Conservation (phyloP, 2,888 invertebrate genomes). For the Leptothorax acervorum region DNA sequence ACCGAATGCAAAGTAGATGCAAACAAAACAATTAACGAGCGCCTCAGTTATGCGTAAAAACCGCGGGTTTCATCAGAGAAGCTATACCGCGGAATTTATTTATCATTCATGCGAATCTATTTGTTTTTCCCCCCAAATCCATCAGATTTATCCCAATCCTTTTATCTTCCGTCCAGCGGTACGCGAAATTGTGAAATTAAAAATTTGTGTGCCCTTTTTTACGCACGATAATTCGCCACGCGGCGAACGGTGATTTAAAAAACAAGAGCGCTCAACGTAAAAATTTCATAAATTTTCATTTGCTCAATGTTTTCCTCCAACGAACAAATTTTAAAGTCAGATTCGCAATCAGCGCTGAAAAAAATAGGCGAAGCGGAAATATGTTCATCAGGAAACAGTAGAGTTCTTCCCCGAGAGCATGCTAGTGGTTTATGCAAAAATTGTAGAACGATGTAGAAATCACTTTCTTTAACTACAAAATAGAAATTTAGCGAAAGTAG, state of each 20-base stretch:
- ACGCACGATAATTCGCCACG: constrained; percentile 28
- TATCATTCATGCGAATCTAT: constrained; percentile 44
- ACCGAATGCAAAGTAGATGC: constrained; percentile 53
- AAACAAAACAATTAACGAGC: constrained; percentile 54
- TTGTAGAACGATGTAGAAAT: not conserved
- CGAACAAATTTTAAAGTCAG: constrained; percentile 47
- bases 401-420: not conserved
- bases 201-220: constrained; percentile 28
- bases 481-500: constrained; percentile 40
- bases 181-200: constrained; percentile 44
- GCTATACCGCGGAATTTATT: constrained; percentile 32
- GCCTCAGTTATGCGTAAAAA: constrained; percentile 45
- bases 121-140: constrained; percentile 29
- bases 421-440: constrained; percentile 32
- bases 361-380: constrained; percentile 26
- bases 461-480: not conserved
- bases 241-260: constrained; percentile 5
- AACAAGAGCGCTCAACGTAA: not conserved
- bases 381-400: constrained; percentile 38
- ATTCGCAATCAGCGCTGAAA: constrained; percentile 34
- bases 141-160: not conserved
- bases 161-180: not conserved
- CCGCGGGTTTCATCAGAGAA: not conserved
- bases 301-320: constrained; percentile 29
- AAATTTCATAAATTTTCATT: constrained; percentile 46